These are phyloP conservation scores for Drosophila setifemur DNA, from an alignment of 1,140 invertebrate genomes.

Conservation along the genomic window DNA sequence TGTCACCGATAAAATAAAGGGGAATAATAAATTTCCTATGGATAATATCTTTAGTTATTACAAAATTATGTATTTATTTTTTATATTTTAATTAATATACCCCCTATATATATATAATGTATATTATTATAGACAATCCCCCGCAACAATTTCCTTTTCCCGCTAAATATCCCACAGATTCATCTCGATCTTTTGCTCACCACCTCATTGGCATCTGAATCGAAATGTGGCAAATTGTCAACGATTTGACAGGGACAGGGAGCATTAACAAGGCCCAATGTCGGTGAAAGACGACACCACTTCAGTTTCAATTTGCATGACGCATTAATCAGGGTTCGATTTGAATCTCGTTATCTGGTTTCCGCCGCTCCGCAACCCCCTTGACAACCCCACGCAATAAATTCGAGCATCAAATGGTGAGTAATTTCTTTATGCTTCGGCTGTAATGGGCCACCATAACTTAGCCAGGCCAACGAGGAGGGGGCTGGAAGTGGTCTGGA, in stretches of 20 bases:
- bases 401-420: conserved; percentile 73
- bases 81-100: too few relatives aligned
- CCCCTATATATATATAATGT: too few relatives aligned
- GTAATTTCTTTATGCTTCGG: conserved; percentile 56
- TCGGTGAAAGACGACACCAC: conserved; percentile 20
- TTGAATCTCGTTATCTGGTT: conserved; percentile 68
- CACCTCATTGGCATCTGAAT: neutral
- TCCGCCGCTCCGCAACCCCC: neutral
- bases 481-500: neutral
- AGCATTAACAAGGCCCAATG: conserved; percentile 30
- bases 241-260: conserved; percentile 28
- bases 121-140: too few relatives aligned
- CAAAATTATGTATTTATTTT: too few relatives aligned
- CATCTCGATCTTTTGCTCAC: conserved; percentile 16
- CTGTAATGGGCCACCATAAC: conserved; percentile 66
- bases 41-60: too few relatives aligned
- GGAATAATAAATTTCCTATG: too few relatives aligned
- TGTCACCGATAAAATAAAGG: too few relatives aligned
- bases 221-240: conserved; percentile 42
- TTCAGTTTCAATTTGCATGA: conserved; percentile 70
- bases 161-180: neutral
- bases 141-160: neutral
- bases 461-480: conserved; percentile 30
- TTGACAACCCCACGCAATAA: conserved; percentile 48
- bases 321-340: conserved; percentile 74